Evolutionary conservation across 2,888 invertebrate genomes (phyloP).

Genomic region (Xylota segnis): DNA sequence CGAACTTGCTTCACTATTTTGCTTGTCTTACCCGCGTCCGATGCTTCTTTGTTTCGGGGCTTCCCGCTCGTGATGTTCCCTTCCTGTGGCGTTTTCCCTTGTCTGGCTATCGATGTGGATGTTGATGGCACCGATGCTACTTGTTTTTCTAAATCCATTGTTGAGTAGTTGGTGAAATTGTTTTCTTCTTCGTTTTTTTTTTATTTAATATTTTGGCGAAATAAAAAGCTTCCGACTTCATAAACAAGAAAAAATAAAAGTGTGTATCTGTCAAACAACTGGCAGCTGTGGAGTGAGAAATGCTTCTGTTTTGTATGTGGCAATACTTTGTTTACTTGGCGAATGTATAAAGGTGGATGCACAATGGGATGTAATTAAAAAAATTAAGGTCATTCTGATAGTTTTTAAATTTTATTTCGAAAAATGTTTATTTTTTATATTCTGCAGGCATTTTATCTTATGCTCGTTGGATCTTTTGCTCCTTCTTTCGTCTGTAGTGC

Average conservation of each 20-base stretch:
- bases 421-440: too few relatives aligned
- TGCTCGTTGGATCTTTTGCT: too few relatives aligned
- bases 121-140: not conserved
- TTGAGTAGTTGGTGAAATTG: not conserved
- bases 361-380: not conserved
- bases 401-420: too few relatives aligned
- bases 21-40: not conserved
- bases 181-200: not conserved
- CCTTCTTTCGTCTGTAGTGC: too few relatives aligned
- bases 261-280: conserved; percentile 2
- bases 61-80: not conserved
- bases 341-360: not conserved
- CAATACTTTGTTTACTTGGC: not conserved
- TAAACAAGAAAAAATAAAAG: conserved; percentile 18
- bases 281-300: not conserved
- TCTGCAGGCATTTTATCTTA: too few relatives aligned
- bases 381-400: too few relatives aligned
- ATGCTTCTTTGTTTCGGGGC: not conserved
- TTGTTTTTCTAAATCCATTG: conserved; percentile 26
- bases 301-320: not conserved
- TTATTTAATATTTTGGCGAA: conserved; percentile 27
- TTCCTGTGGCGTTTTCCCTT: conserved; percentile 2
- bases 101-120: not conserved
- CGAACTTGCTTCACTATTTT: not conserved
- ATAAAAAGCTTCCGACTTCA: conserved; percentile 3